Percentiles rank a stretch among this genome's conserved stretches.
phyloP scores from a whole-genome alignment of 1,140 invertebrate genomes.

The Drosophila paulistorum region DNA sequence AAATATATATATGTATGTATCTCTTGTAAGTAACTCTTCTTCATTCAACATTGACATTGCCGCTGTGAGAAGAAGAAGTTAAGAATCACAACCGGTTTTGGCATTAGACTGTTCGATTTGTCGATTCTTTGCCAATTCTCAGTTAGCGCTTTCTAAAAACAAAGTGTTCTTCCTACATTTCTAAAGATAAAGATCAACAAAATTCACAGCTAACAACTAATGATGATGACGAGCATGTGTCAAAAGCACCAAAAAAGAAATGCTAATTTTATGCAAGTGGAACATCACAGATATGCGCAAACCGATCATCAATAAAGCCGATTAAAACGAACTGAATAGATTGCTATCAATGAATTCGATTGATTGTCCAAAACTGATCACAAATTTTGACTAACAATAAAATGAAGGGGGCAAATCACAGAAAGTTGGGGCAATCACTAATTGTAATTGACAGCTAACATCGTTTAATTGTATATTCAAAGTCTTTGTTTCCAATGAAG shows the following conservation, averaged over 20 bases:
- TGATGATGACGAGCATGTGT: constrained; percentile 10
- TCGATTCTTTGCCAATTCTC: constrained; percentile 44
- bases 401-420: neutral
- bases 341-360: too few species aligned
- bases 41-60: constrained; percentile 67
- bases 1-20: neutral
- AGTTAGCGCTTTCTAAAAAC: constrained; percentile 13
- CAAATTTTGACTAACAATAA: neutral
- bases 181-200: neutral
- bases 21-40: constrained; percentile 37
- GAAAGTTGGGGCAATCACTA: too few species aligned
- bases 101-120: constrained; percentile 1
- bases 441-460: too few species aligned
- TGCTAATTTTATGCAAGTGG: constrained; percentile 20
- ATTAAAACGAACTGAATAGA: neutral
- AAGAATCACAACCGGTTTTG: constrained; percentile 34
- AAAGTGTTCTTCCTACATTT: neutral
- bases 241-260: constrained; percentile 11
- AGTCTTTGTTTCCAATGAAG: too few species aligned
- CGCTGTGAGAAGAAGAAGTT: constrained; percentile 42
- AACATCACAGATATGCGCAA: constrained; percentile 16
- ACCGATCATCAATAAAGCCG: neutral
- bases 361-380: neutral
- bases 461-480: too few species aligned
- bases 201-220: neutral